Base-by-base conservation (phyloP, 2,797 vertebrate species). In the Pampus argenteus region DNA sequence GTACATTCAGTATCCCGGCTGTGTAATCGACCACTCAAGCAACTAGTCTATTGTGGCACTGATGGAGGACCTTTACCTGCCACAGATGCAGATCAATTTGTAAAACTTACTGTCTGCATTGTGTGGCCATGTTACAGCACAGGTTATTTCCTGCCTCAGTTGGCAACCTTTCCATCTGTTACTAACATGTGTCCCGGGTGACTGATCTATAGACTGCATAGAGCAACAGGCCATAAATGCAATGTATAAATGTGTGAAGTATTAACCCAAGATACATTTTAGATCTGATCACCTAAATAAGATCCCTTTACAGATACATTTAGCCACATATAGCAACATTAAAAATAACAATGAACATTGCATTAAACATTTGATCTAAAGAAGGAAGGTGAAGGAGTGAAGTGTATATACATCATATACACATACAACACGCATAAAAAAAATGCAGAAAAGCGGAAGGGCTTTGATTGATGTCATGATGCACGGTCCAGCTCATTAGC, bases 171-270 rank as follows among this genome's bases (percentile, higher is more conserved):
- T 64, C 58, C 66, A 62, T 56, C 71, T 75, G 67, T 62, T 55
- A 13, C 45, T 7, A 51, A 65, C 61, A 67, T 49, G 49, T 55
- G 38, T 72, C 36, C 25, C 36, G 44, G 23, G 22, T 63, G 66
- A 74, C 17, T 64, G 67, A 52, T 64, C 34, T 38, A 11, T 22
- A 66, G 13, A 60, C 57, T 52, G 44, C 40, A 25, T 13, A 15
- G 34, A 47, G 45, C 48, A 72, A 23, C 34, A 71, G 23, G 48
- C 51, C 17, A 4, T 65, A 54, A 45, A 65, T 58, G 58, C 14
- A 52, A 67, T 54, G 31, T 64, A 44, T 61, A 57, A 73, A 71
- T 74, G n/a, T n/a, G n/a, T n/a, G n/a, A n/a, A n/a, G n/a, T n/a
- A n/a, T n/a, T 47, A 18, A 68, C 40, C 28, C 25, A 51, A 9